phyloP scores from a whole-genome alignment of 2,888 invertebrate genomes.

The Lagria hirta region DNA sequence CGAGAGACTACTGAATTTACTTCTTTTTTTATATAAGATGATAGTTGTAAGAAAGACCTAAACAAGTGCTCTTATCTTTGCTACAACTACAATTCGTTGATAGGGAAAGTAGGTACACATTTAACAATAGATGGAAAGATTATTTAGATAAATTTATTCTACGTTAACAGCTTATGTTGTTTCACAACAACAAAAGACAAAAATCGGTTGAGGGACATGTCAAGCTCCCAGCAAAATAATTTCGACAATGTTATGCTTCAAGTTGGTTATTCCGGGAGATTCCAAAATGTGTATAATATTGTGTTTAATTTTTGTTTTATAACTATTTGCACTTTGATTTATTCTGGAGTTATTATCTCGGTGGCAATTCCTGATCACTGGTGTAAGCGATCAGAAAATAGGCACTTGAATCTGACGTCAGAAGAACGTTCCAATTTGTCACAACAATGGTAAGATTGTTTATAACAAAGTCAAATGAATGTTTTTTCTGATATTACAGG shows the following conservation, averaged over 20 bases:
- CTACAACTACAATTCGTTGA: too few relatives aligned
- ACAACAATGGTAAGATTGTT: constrained; percentile 56
- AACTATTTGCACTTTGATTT: constrained; percentile 56
- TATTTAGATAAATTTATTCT: too few relatives aligned
- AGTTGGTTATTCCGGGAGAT: constrained; percentile 58
- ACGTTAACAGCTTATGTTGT: too few relatives aligned
- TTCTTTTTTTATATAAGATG: too few relatives aligned
- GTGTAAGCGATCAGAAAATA: constrained; percentile 59
- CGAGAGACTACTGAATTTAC: too few relatives aligned
- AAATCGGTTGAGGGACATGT: too few relatives aligned
- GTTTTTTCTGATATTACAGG: constrained; percentile 5
- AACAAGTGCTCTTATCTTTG: too few relatives aligned
- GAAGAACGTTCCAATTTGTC: constrained; percentile 58
- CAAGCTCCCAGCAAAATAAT: too few relatives aligned
- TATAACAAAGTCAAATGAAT: background rate
- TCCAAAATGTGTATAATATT: constrained; percentile 56
- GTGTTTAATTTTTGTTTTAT: constrained; percentile 56
- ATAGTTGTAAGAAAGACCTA: too few relatives aligned
- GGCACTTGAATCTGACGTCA: constrained; percentile 53
- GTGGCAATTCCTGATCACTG: constrained; percentile 61
- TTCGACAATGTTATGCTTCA: constrained; percentile 58
- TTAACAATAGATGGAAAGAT: too few relatives aligned
- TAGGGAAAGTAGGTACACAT: too few relatives aligned
- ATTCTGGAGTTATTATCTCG: constrained; percentile 59
- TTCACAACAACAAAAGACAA: too few relatives aligned